These are phyloP conservation scores for Cuculus canorus DNA, from an alignment of 2,797 vertebrate species.

Conservation along the genomic window DNA sequence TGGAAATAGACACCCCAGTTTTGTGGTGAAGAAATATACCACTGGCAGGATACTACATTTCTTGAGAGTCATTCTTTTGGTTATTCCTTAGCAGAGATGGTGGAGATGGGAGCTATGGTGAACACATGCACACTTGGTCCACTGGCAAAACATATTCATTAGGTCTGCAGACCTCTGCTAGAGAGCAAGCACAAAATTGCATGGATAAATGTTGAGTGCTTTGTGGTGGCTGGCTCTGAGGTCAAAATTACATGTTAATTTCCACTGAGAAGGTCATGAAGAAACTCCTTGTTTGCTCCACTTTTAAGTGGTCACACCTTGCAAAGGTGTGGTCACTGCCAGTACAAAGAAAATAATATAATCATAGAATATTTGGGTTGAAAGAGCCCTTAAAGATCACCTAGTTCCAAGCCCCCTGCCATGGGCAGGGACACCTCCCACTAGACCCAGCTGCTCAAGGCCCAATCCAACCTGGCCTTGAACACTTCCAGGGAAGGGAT, in stretches of 20 bases:
- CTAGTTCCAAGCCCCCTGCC: no score
- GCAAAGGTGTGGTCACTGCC: background rate
- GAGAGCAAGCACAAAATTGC: background rate
- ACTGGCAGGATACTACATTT: background rate
- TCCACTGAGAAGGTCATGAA: background rate
- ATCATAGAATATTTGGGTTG: no score
- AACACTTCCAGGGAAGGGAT: no score
- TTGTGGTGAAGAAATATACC: background rate
- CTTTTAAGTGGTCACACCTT: background rate
- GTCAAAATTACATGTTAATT: background rate
- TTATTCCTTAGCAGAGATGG: background rate
- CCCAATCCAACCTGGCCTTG: no score
- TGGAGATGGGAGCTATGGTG: background rate
- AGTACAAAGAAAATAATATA: background rate
- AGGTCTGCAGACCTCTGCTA: background rate
- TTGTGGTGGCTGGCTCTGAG: background rate
- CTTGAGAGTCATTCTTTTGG: background rate
- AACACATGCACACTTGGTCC: background rate
- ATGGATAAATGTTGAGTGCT: background rate
- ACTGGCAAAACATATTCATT: background rate
- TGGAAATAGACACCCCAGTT: background rate
- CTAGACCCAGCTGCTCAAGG: no score
- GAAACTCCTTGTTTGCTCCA: background rate
- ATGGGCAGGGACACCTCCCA: no score
- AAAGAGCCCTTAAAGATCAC: no score